Conservation (phyloP, 2,888 invertebrate genomes). For the Tetragonula carbonaria region DNA sequence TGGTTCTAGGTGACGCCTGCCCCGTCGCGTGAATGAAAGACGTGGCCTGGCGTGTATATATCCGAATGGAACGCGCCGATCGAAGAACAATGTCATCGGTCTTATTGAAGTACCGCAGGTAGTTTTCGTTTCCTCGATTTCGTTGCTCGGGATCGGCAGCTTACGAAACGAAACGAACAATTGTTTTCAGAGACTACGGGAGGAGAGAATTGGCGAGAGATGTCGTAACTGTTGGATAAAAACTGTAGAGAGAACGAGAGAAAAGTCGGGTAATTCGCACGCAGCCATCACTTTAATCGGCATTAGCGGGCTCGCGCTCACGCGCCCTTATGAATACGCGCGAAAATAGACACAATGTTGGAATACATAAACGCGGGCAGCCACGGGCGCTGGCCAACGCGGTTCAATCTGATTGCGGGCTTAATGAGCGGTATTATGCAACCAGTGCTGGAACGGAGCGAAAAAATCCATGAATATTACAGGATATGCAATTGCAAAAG, state of each 20-base stretch:
- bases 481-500: slow-evolving; percentile 57
- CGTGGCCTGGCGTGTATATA: slow-evolving; percentile 1
- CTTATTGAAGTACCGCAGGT: slow-evolving; percentile 2
- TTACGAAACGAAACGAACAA: no score
- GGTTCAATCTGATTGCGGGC: slow-evolving; percentile 64
- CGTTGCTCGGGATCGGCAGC: background rate
- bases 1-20: slow-evolving; percentile 18
- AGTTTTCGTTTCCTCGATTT: background rate
- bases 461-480: slow-evolving; percentile 57
- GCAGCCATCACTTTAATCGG: slow-evolving; percentile 42
- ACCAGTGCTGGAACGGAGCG: slow-evolving; percentile 60
- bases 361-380: slow-evolving; percentile 42
- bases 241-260: background rate
- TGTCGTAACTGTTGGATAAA: background rate
- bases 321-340: slow-evolving; percentile 37
- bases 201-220: background rate
- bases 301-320: slow-evolving; percentile 26
- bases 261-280: slow-evolving; percentile 39
- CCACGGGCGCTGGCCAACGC: slow-evolving; percentile 39
- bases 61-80: background rate
- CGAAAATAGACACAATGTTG: slow-evolving; percentile 52
- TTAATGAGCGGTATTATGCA: slow-evolving; percentile 70
- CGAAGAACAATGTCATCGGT: background rate
- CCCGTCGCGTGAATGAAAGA: slow-evolving; percentile 23
- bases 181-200: background rate